These are phyloP conservation scores for Phymorhynchus buccinoides DNA, from an alignment of 1,140 invertebrate species.

Conservation along the genomic window DNA sequence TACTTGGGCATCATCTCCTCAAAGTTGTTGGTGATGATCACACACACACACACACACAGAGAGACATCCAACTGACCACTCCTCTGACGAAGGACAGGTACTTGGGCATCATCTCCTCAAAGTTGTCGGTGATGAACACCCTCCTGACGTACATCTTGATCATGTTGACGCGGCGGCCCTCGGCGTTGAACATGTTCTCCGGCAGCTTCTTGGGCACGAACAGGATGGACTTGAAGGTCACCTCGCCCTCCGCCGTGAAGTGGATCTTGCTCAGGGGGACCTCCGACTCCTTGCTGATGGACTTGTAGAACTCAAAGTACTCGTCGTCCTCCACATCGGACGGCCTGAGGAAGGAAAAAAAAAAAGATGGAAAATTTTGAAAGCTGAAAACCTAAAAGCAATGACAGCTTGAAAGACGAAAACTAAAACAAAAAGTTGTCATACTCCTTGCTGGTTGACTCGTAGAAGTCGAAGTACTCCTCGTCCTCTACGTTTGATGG, in stretches of 20 bases:
- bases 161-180: constrained; percentile 94
- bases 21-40: constrained; percentile 99
- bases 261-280: constrained; percentile 92
- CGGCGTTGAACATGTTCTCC: constrained; percentile 93
- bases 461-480: constrained; percentile 96
- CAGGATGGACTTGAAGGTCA: constrained; percentile 96
- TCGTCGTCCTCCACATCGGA: constrained; percentile 88
- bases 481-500: constrained; percentile 87
- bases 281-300: constrained; percentile 91
- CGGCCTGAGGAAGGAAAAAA: constrained; percentile 76
- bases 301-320: constrained; percentile 95
- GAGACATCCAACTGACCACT: constrained; percentile 77
- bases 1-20: constrained; percentile 99
- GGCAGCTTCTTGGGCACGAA: constrained; percentile 93
- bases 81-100: constrained; percentile 96
- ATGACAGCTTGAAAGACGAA: constrained; percentile 57
- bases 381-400: not conserved
- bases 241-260: constrained; percentile 98
- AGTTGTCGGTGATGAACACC: constrained; percentile 99
- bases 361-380: too few relatives aligned
- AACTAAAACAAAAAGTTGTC: too few relatives aligned
- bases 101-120: constrained; percentile 99
- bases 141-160: constrained; percentile 97
- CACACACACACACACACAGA: not conserved
- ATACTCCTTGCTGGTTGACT: constrained; percentile 91